Evolutionary conservation across 2,888 invertebrate species (phyloP), one percentile per base, ranked within the genome.

Genomic region (Synergus laeviventris): DNA sequence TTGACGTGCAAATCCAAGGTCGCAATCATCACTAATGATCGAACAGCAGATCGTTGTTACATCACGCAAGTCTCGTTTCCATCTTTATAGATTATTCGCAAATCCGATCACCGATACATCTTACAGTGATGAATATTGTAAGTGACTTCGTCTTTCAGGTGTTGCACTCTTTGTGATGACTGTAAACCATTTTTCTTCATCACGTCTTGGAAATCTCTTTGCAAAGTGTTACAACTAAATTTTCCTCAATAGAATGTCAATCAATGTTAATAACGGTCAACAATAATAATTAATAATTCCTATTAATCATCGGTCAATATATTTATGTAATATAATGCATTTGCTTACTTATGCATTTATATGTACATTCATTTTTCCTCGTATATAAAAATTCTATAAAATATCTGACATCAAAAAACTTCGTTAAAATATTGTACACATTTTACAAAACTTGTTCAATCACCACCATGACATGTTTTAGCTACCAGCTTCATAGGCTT

Each of bases 401-500:
- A 42, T 45, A 45, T 45, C 16, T 7, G 7, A n/a, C 2, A 0
- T 8, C 16, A n/a, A 45, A 45, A 5, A 8, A 8, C 8, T 7
- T 45, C 1, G 31, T 31, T 31, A 31, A 4, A 31, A 31, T 31
- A 0, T 31, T 5, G 31, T 31, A 31, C 31, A 31, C 5, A 31
- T 31, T 31, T 31, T 31, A 31, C 5, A 31, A 31, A 31, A 31
- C 4, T 5, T 31, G 5, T 21, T 56, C 1, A 56, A 12, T 56
- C 56, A 56, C 14, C 21, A 60, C 14, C 5, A 16, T 16, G 16
- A 64, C 39, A 64, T 12, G 1, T 11, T 64, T 38, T 54, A 14
- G 73, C 56, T 11, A 81, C 45, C 54, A 87, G 78, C 79, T 86
- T 87, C 86, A 91, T 86, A 0, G 92, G 92, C 42, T 90, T 89